phyloP scores from a whole-genome alignment of 1,140 invertebrate genomes.

The roundworm (Caenorhabditis elegans) region DNA sequence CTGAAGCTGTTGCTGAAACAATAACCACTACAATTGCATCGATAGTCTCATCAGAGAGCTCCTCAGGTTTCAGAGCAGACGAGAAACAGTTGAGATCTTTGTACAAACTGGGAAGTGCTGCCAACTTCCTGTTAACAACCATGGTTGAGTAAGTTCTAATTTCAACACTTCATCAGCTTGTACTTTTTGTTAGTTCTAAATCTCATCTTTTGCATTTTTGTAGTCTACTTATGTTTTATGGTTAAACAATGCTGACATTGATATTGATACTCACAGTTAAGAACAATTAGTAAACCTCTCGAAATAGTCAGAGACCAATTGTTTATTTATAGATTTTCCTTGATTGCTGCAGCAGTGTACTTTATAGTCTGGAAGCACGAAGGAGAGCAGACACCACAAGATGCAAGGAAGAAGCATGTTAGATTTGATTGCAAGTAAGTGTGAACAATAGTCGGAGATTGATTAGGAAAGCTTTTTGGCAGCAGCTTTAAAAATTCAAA shows the following conservation, averaged over 20 bases:
- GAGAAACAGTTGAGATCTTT: not conserved
- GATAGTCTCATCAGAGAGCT: not conserved
- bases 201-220: no score
- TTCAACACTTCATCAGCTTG: no score
- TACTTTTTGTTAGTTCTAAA: no score
- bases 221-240: not conserved
- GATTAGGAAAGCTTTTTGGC: no score
- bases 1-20: not conserved
- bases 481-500: no score
- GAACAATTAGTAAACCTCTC: not conserved
- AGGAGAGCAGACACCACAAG: conserved; percentile 50
- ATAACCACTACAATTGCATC: not conserved
- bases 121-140: conserved; percentile 1
- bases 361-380: conserved; percentile 62
- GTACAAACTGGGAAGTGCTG: not conserved
- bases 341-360: conserved; percentile 64
- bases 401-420: conserved; percentile 57
- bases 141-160: conserved; percentile 1
- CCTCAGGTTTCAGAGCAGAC: not conserved
- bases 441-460: not conserved
- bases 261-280: not conserved
- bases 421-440: conserved; percentile 59
- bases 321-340: conserved; percentile 40
- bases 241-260: no score
- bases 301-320: not conserved